A percentile compares a stretch with the other conserved stretches of the same genome.
Conservation (phyloP, 2,797 vertebrate genomes). For the Chaetophractus vellerosus region DNA sequence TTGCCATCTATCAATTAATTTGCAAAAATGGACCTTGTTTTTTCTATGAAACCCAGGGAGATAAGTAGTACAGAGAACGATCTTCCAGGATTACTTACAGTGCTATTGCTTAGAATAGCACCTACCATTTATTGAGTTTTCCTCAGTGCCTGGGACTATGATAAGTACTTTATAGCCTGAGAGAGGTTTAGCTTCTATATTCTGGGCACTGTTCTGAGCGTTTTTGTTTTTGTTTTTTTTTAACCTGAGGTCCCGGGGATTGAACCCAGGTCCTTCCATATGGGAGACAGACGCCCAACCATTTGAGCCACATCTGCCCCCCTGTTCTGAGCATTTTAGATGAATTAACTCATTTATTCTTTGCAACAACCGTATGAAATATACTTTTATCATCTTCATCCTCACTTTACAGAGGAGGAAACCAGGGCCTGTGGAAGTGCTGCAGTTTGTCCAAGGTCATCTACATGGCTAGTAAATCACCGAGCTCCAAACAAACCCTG, state of each 20-base stretch:
- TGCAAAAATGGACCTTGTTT: background rate
- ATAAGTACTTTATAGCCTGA: background rate
- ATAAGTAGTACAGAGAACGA: constrained; percentile 7
- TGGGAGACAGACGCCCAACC: no score
- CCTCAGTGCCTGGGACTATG: background rate
- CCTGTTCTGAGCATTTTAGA: background rate
- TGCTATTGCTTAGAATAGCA: background rate
- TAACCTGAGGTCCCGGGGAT: no score
- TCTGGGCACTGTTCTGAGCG: background rate
- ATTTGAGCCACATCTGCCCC: no score
- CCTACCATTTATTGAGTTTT: constrained; percentile 17
- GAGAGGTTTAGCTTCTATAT: background rate
- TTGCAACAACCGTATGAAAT: background rate
- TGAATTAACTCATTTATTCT: background rate
- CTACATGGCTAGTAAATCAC: background rate
- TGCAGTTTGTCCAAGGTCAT: background rate
- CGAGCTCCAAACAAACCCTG: background rate
- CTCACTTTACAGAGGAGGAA: constrained; percentile 21
- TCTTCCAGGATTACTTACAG: background rate
- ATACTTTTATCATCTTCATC: background rate
- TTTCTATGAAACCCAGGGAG: background rate
- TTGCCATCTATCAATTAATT: background rate
- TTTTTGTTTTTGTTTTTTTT: no score
- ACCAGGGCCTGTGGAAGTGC: background rate
- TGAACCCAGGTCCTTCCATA: no score